These are phyloP conservation scores for Rhadinocentrus ornatus DNA, from an alignment of 2,797 vertebrate species.

Conservation along the genomic window DNA sequence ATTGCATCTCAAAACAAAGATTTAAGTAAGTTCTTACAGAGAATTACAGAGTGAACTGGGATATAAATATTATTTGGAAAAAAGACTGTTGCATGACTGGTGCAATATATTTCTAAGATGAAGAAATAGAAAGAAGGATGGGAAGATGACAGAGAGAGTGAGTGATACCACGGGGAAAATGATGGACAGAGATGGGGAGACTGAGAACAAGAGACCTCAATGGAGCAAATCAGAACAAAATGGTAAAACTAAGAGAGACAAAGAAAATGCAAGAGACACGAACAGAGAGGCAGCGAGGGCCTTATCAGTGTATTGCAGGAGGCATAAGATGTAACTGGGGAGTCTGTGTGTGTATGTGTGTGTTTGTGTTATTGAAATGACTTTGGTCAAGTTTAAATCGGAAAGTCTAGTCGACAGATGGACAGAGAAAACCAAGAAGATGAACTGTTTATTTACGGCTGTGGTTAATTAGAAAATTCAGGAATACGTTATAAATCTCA, in stretches of 20 bases:
- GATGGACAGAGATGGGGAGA: constrained; percentile 30
- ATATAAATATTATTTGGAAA: constrained; percentile 6
- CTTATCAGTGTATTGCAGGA: constrained; percentile 82
- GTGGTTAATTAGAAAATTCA: constrained; percentile 43
- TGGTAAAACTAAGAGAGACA: constrained; percentile 59
- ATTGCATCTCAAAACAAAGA: constrained; percentile 5
- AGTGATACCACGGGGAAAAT: constrained; percentile 13
- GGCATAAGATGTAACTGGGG: constrained; percentile 79
- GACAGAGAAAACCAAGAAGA: constrained; percentile 60
- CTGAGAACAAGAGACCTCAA: constrained; percentile 26
- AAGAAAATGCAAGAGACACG: constrained; percentile 60
- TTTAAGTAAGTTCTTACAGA: background rate
- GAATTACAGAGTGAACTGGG: background rate
- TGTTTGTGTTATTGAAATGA: constrained; percentile 79
- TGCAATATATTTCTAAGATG: background rate
- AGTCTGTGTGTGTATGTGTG: constrained; percentile 51
- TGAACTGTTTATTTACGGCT: constrained; percentile 47
- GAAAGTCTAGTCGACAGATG: constrained; percentile 72
- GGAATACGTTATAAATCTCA: constrained; percentile 27
- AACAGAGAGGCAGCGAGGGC: constrained; percentile 56
- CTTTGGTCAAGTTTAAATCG: constrained; percentile 79
- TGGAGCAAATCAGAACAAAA: constrained; percentile 54
- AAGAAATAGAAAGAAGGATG: background rate
- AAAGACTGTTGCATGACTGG: background rate
- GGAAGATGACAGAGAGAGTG: background rate